A percentile compares a stretch with the other conserved stretches of the same genome.
phyloP scores from a whole-genome alignment of 1,140 invertebrate genomes.

The Panagrolaimus sp. region DNA sequence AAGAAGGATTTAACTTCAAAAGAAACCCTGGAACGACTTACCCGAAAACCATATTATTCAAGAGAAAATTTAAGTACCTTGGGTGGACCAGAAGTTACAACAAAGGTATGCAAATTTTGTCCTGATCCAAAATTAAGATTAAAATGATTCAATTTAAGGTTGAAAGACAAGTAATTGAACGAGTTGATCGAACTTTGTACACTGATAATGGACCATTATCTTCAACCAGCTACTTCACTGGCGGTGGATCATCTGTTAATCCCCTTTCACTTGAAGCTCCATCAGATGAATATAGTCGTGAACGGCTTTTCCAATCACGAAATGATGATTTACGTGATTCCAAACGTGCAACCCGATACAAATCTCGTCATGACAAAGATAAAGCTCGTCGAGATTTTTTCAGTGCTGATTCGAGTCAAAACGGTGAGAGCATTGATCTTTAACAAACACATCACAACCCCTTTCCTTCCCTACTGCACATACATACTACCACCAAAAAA shows the following conservation, averaged over 20 bases:
- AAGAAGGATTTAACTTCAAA: constrained; percentile 52
- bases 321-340: constrained; percentile 32
- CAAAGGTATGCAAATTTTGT: constrained; percentile 37
- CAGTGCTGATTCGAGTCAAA: constrained; percentile 20
- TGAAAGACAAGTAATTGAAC: constrained; percentile 54
- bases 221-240: constrained; percentile 26
- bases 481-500: too few species aligned
- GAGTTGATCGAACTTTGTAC: constrained; percentile 58
- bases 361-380: constrained; percentile 50
- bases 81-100: constrained; percentile 51
- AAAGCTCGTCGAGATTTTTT: constrained; percentile 51
- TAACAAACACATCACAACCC: background rate
- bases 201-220: constrained; percentile 38
- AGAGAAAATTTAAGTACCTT: constrained; percentile 45
- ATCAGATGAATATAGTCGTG: constrained; percentile 12
- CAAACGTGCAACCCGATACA: constrained; percentile 33
- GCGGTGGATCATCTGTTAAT: constrained; percentile 16
- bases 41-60: constrained; percentile 56
- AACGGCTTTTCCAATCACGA: constrained; percentile 48
- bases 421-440: constrained; percentile 22
- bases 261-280: background rate
- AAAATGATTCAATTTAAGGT: constrained; percentile 20
- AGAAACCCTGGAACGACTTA: constrained; percentile 55
- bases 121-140: constrained; percentile 17
- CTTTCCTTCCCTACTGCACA: too few species aligned